Base-by-base conservation (phyloP, 2,113 vertebrate genomes). In the Rhodinocichla rosea region DNA sequence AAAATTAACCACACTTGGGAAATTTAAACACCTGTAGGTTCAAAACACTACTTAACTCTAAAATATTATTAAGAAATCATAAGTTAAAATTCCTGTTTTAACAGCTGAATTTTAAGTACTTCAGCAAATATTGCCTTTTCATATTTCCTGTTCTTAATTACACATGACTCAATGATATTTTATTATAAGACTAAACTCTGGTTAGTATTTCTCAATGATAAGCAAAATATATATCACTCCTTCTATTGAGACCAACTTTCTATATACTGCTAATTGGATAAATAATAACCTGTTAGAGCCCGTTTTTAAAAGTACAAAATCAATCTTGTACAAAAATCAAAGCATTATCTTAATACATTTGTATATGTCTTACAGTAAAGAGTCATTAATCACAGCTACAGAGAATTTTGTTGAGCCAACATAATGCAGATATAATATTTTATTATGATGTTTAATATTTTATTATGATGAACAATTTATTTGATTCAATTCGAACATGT, bases 81-180 rank as follows among this genome's bases (percentile, higher is more conserved):
- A 94, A 96, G 57, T 80, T 92, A 91, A 87, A 96, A 95, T 96
- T 96, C 88, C 77, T 98, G 90, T 97, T 97, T 97, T 93, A 96
- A 97, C 97, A 97, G 95, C 84, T 97, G 95, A 97, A 89, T 93
- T 97, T 94, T 93, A 96, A 97, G 90, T 76, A 94, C 64, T 95
- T 95, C 71, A 92, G 63, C 83, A 97, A 96, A 97, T 95, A 94
- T 53, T 97, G 47, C 71, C 80, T 95, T 97, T 97, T 97, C 87
- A 83, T 96, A 95, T 96, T 97, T 97, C 78, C 94, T 94, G 95
- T 95, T 96, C 92, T 96, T 96, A 97, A 97, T 94, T 94, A 90
- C 56, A 95, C 49, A 94, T 87, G 95, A 95, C 90, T 97, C 82
- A 96, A 63, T 84, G 74, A 70, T 79, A 95, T 94, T 97, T 98